Evolutionary conservation across 2,797 vertebrate species (phyloP).

Genomic region (Anguilla marmorata): DNA sequence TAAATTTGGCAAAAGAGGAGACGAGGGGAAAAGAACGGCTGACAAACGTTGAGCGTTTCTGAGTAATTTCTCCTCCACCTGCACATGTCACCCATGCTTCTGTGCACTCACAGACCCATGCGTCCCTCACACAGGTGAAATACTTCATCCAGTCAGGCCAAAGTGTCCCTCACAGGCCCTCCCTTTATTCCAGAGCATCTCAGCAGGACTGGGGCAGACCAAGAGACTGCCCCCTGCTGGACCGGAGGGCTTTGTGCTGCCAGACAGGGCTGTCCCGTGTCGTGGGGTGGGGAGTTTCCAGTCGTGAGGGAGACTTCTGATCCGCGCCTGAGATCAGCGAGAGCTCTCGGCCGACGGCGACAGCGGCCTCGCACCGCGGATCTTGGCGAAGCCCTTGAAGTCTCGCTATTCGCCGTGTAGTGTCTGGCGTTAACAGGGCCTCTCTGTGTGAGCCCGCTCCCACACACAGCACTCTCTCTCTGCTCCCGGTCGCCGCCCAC

Average conservation of each 20-base stretch:
- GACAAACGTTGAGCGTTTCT: too few species aligned
- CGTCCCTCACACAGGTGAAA: too few species aligned
- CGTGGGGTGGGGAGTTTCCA: background rate
- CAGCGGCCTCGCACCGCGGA: constrained; percentile 16
- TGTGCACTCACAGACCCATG: too few species aligned
- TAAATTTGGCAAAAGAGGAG: too few species aligned
- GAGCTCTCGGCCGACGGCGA: constrained; percentile 29
- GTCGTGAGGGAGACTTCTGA: constrained; percentile 8
- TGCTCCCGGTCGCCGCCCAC: background rate
- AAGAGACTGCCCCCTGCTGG: background rate
- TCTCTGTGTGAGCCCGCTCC: background rate
- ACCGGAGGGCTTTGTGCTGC: background rate
- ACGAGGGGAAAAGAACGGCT: too few species aligned
- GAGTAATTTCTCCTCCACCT: too few species aligned
- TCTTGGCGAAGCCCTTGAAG: constrained; percentile 34
- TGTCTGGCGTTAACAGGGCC: constrained; percentile 12
- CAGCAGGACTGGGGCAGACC: background rate
- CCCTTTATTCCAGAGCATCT: too few species aligned
- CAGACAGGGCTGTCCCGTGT: background rate
- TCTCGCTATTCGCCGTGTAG: constrained; percentile 40
- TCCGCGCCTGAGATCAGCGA: constrained; percentile 5
- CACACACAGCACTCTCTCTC: background rate
- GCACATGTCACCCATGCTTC: too few species aligned
- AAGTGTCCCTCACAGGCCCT: too few species aligned
- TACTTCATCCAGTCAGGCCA: too few species aligned